These are phyloP conservation scores for Arvicanthis niloticus DNA, from an alignment of 2,113 vertebrate species.

Conservation along the genomic window DNA sequence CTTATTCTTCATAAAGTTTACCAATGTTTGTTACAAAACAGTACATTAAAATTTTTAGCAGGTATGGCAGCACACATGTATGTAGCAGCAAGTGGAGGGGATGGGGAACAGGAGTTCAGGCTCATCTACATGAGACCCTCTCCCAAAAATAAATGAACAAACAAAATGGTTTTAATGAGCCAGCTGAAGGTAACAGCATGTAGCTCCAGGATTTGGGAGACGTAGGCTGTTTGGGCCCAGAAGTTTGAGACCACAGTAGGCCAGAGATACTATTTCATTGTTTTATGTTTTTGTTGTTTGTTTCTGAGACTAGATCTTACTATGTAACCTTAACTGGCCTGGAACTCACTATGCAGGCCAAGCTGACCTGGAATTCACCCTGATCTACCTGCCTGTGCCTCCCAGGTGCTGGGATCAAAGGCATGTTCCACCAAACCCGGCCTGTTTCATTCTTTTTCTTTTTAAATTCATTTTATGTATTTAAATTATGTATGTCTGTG, in stretches of 20 bases:
- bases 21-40: not conserved
- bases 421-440: not conserved
- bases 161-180: not conserved
- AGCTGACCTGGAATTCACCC: not conserved
- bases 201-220: not conserved
- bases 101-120: not conserved
- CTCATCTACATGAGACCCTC: not conserved
- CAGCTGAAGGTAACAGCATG: not conserved
- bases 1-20: constrained; percentile 1
- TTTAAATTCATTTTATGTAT: not conserved
- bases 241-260: not conserved
- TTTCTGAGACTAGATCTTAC: not conserved
- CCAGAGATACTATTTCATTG: not conserved
- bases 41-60: not conserved
- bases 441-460: not conserved
- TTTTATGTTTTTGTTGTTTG: not conserved
- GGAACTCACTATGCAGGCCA: not conserved
- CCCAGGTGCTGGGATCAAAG: not conserved
- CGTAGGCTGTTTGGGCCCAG: not conserved
- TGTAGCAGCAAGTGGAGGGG: no score
- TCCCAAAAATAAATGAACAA: not conserved
- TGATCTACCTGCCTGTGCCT: not conserved
- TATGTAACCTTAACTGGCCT: not conserved
- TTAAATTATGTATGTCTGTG: not conserved
- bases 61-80: not conserved